phyloP scores from a whole-genome alignment of 2,888 invertebrate genomes.

The Coecobrya sp. region DNA sequence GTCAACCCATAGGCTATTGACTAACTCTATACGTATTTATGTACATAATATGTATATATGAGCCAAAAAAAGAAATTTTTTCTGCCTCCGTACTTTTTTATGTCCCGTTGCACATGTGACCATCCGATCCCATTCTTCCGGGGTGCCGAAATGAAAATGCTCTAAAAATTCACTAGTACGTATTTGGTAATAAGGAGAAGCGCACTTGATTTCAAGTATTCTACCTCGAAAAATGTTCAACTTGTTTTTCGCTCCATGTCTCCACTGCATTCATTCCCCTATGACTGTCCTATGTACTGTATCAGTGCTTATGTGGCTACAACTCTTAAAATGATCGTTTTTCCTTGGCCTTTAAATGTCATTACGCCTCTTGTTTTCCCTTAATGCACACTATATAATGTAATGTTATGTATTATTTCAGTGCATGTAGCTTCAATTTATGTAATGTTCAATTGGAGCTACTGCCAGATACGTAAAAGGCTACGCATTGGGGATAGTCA shows the following conservation, averaged over 20 bases:
- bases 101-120: neutral
- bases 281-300: neutral
- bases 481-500: neutral
- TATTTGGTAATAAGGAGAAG: neutral
- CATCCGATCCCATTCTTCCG: neutral
- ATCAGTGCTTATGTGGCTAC: neutral
- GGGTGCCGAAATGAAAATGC: neutral
- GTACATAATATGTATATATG: neutral
- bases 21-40: too few relatives aligned
- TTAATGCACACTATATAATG: neutral
- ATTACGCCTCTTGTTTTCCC: slow-evolving; percentile 7
- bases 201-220: neutral
- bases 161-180: neutral
- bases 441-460: slow-evolving; percentile 39
- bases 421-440: slow-evolving; percentile 42
- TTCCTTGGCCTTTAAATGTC: neutral
- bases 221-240: neutral
- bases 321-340: neutral
- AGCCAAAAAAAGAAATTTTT: neutral
- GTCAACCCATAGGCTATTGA: neutral
- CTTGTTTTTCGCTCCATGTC: too few relatives aligned
- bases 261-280: neutral
- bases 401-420: neutral
- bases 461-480: neutral
- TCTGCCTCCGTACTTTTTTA: neutral